These are phyloP conservation scores for Battus philenor DNA, from an alignment of 1,140 invertebrate species.

Conservation along the genomic window DNA sequence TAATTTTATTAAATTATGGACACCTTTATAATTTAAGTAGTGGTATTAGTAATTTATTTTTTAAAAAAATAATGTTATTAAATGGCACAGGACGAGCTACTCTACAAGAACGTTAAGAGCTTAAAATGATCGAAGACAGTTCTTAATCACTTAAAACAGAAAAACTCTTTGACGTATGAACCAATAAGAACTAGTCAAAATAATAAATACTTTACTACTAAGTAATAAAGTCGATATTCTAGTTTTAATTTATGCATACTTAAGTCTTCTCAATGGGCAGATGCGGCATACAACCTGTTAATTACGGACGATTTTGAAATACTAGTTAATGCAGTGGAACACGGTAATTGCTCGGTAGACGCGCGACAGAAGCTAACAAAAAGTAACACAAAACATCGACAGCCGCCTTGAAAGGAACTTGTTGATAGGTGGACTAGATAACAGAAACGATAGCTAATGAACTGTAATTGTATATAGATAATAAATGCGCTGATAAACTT, in stretches of 20 bases:
- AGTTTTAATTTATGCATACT: not conserved
- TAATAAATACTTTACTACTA: not conserved
- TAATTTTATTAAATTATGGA: conserved; percentile 13
- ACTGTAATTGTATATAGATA: conserved; percentile 9
- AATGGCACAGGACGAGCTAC: conserved; percentile 22
- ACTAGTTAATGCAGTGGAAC: conserved; percentile 34
- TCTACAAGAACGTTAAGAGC: conserved; percentile 31
- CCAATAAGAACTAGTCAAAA: not conserved
- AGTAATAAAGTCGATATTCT: not conserved
- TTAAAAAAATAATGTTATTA: conserved; percentile 13
- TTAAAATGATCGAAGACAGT: conserved; percentile 34
- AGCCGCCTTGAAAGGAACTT: conserved; percentile 33
- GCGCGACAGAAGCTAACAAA: conserved; percentile 41
- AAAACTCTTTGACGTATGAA: conserved; percentile 13
- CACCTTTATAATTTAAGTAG: conserved; percentile 8
- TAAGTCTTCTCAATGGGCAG: conserved; percentile 22
- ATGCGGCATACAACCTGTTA: conserved; percentile 42
- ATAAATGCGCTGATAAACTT: no score
- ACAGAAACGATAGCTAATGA: conserved; percentile 8
- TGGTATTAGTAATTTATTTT: conserved; percentile 7
- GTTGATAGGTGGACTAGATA: conserved; percentile 28
- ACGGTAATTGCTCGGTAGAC: conserved; percentile 43
- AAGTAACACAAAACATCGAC: conserved; percentile 34
- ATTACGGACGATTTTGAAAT: conserved; percentile 49
- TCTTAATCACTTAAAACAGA: conserved; percentile 41